Evolutionary conservation across 1,140 invertebrate species (phyloP).

Genomic region (Diachasma alloeum): DNA sequence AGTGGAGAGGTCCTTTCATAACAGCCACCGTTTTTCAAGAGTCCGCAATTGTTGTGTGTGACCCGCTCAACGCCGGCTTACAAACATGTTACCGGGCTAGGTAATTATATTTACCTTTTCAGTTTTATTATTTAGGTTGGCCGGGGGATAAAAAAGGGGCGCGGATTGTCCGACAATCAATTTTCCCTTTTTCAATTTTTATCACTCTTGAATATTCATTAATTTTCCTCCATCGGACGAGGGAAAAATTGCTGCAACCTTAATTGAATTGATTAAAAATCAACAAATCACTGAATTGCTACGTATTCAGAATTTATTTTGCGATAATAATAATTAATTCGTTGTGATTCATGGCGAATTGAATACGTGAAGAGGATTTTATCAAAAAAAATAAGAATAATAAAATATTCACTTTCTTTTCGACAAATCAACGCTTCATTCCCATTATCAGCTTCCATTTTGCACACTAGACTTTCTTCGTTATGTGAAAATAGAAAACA

Average conservation of each 20-base stretch:
- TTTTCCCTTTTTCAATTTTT: not conserved
- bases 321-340: not conserved
- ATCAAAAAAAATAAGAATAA: too few relatives aligned
- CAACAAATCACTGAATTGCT: not conserved
- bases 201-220: not conserved
- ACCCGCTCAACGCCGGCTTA: conserved; percentile 33
- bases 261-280: not conserved
- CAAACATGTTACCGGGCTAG: conserved; percentile 47
- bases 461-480: too few relatives aligned
- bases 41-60: conserved; percentile 49
- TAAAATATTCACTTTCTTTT: too few relatives aligned
- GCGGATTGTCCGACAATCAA: conserved; percentile 9
- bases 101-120: conserved; percentile 58
- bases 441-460: too few relatives aligned
- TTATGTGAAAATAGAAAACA: too few relatives aligned
- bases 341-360: not conserved
- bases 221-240: not conserved
- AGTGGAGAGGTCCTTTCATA: conserved; percentile 37
- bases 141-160: conserved; percentile 2
- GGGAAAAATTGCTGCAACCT: not conserved
- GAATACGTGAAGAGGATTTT: too few relatives aligned
- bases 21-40: conserved; percentile 39
- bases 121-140: conserved; percentile 54
- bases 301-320: not conserved
- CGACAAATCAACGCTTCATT: too few relatives aligned